These are phyloP conservation scores for Oncorhynchus mykiss DNA, from an alignment of 2,113 vertebrate genomes.

Conservation along the genomic window DNA sequence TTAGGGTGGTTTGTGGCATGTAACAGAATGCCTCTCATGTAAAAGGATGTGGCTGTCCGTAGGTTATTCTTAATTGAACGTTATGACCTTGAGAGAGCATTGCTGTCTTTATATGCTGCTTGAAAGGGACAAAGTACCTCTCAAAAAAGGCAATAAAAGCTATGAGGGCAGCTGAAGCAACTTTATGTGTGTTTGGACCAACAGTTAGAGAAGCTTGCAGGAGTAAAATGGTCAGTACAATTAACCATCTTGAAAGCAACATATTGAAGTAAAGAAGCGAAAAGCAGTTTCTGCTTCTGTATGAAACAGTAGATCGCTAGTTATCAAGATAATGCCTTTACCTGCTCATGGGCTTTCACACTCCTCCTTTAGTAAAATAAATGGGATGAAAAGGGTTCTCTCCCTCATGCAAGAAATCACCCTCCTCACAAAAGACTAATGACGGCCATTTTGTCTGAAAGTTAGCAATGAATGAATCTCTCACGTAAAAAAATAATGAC, in stretches of 20 bases:
- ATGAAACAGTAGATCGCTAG: slow-evolving; percentile 4
- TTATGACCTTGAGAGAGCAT: neutral
- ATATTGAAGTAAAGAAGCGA: neutral
- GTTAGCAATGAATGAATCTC: neutral
- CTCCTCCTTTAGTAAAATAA: neutral
- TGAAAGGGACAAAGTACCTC: neutral
- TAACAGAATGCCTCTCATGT: slow-evolving; percentile 14
- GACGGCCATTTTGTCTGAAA: neutral
- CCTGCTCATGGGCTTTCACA: neutral
- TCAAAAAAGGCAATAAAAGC: neutral
- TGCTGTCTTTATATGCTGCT: neutral
- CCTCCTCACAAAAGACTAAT: neutral
- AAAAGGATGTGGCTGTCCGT: neutral
- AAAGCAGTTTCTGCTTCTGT: neutral
- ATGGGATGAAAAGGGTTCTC: neutral
- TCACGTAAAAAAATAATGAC: neutral
- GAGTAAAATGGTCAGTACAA: neutral
- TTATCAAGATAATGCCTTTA: slow-evolving; percentile 6
- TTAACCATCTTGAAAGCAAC: neutral
- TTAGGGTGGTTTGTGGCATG: slow-evolving; percentile 22
- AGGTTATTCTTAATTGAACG: neutral
- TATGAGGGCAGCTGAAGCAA: neutral
- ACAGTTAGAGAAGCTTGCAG: slow-evolving; percentile 13
- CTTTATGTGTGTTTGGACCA: slow-evolving; percentile 20
- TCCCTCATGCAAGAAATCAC: neutral